These are phyloP conservation scores for Thelaira solivaga DNA, from an alignment of 2,888 invertebrate genomes.

Conservation along the genomic window DNA sequence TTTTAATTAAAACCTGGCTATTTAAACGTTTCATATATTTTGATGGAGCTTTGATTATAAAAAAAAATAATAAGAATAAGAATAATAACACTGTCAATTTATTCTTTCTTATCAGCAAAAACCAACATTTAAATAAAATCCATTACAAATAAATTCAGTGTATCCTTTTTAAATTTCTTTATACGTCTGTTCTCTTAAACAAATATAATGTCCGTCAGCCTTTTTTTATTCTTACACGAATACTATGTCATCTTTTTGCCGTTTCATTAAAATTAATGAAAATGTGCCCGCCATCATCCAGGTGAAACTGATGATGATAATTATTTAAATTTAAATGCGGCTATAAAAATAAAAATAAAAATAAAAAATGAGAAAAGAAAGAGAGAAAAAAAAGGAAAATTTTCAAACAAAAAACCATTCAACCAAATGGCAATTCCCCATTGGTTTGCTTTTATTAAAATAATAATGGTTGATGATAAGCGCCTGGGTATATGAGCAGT, in stretches of 20 bases:
- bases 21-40: too few species aligned
- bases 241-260: background rate
- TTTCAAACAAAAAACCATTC: slow-evolving; percentile 24
- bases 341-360: background rate
- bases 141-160: slow-evolving; percentile 29
- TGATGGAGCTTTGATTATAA: background rate
- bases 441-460: slow-evolving; percentile 13
- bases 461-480: slow-evolving; percentile 13
- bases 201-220: background rate
- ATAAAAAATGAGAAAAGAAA: background rate
- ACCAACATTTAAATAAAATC: slow-evolving; percentile 37
- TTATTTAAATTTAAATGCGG: slow-evolving; percentile 38
- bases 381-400: background rate
- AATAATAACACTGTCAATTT: slow-evolving; percentile 42
- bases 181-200: too few species aligned
- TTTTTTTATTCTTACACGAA: background rate
- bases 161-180: slow-evolving; percentile 2
- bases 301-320: slow-evolving; percentile 43
- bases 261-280: slow-evolving; percentile 24
- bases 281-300: background rate
- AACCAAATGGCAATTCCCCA: background rate
- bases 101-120: slow-evolving; percentile 38
- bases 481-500: background rate
- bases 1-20: too few species aligned
- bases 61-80: too few species aligned